Evolutionary conservation across 2,797 vertebrate species (phyloP).

Genomic region (Acrossocheilus fasciatus): DNA sequence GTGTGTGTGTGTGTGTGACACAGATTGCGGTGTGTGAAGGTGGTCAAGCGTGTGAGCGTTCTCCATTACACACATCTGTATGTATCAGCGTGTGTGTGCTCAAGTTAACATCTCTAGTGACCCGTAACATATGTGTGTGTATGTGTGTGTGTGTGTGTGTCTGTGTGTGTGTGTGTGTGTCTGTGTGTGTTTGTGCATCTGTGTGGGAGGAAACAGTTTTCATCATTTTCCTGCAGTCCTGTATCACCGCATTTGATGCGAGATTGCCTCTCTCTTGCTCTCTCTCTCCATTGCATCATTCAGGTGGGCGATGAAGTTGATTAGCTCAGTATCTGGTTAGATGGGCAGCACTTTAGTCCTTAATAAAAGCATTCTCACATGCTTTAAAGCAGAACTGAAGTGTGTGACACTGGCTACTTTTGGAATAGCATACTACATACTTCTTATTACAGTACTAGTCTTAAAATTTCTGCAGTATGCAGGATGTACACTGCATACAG

Average conservation of each 20-base stretch:
- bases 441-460: neutral
- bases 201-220: constrained; percentile 47
- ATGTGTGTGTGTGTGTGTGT: constrained; percentile 37
- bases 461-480: neutral
- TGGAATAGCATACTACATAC: neutral
- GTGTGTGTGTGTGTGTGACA: neutral
- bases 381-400: neutral
- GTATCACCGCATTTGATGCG: constrained; percentile 20
- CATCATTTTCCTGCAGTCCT: constrained; percentile 45
- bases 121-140: constrained; percentile 41
- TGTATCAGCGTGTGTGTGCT: constrained; percentile 23
- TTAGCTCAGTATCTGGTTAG: constrained; percentile 43
- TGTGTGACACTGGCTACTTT: neutral
- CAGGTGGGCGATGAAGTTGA: constrained; percentile 38
- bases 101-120: constrained; percentile 14
- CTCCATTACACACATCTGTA: constrained; percentile 19
- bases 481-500: neutral
- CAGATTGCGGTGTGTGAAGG: neutral
- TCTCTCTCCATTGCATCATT: constrained; percentile 28
- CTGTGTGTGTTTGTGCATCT: constrained; percentile 43
- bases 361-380: constrained; percentile 12
- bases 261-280: constrained; percentile 24
- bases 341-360: constrained; percentile 18
- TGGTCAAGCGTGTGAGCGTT: neutral
- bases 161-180: constrained; percentile 42